A percentile compares a stretch with the other conserved stretches of the same genome.
phyloP scores from a whole-genome alignment of 2,113 vertebrate genomes.

The Rhynchopsitta pachyrhyncha region DNA sequence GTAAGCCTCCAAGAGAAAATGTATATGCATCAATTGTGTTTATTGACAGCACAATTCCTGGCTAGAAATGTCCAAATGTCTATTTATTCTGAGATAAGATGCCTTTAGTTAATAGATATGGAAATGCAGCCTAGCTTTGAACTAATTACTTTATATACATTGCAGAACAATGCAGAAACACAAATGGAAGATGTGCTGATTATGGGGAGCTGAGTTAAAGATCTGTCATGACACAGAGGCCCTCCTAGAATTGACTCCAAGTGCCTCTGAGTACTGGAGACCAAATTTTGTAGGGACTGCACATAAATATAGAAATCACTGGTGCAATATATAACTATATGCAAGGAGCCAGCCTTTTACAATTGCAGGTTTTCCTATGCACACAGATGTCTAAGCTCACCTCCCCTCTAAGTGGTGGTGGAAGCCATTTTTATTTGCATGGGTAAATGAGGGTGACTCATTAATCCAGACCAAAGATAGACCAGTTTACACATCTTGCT shows the following conservation, averaged over 20 bases:
- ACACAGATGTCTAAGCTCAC: neutral
- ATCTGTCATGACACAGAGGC: neutral
- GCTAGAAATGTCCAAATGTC: constrained; percentile 61
- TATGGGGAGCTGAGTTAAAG: neutral
- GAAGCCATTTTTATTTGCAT: neutral
- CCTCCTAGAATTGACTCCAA: neutral
- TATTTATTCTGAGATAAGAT: constrained; percentile 65
- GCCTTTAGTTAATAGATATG: constrained; percentile 68
- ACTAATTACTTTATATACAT: neutral
- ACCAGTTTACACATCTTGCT: neutral
- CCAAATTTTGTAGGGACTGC: neutral
- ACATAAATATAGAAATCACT: neutral
- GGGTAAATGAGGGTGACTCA: neutral
- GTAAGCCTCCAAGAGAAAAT: constrained; percentile 72
- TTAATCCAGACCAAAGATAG: neutral
- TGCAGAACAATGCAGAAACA: neutral
- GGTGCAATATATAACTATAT: neutral
- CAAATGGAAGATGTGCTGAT: neutral
- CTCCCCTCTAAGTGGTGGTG: neutral
- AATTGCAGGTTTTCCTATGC: neutral
- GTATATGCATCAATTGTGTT: constrained; percentile 74
- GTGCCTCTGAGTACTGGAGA: neutral
- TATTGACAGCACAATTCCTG: constrained; percentile 62
- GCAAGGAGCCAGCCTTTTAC: neutral
- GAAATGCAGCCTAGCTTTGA: constrained; percentile 9